Percentiles rank a stretch among this genome's conserved stretches.
These are phyloP conservation scores for Ypsolopha sequella DNA, from an alignment of 2,888 invertebrate genomes.

Conservation along the genomic window DNA sequence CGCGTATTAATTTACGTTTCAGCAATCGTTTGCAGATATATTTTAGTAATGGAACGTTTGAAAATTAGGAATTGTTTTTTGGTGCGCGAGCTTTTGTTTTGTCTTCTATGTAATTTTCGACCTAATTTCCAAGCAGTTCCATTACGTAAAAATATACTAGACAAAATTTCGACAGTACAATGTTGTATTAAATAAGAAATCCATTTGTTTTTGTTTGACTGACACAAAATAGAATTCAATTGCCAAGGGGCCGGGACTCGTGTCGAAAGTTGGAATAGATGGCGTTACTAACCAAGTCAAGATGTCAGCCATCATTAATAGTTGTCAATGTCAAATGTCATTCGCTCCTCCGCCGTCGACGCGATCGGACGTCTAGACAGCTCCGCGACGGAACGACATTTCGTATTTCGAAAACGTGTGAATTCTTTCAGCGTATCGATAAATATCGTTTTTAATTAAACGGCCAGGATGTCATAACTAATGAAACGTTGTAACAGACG, in stretches of 20 bases:
- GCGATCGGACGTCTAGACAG: conserved; percentile 15
- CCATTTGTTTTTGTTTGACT: conserved; percentile 16
- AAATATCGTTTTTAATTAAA: conserved; percentile 41
- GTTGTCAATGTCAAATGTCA: conserved; percentile 27
- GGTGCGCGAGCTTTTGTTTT: background rate
- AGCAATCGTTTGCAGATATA: conserved; percentile 52
- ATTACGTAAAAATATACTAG: no score
- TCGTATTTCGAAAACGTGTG: conserved; percentile 14
- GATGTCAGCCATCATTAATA: conserved; percentile 30
- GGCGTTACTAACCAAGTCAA: conserved; percentile 15
- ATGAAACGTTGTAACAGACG: conserved; percentile 29
- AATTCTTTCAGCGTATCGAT: conserved; percentile 17
- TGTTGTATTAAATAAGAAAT: conserved; percentile 4
- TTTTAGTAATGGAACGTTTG: conserved; percentile 5
- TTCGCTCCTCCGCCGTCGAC: conserved; percentile 9
- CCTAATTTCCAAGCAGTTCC: no score
- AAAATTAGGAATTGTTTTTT: background rate
- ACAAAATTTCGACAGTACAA: background rate
- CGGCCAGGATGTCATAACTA: conserved; percentile 32
- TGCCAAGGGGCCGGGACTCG: conserved; percentile 18
- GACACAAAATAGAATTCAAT: conserved; percentile 26
- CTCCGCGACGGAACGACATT: conserved; percentile 5
- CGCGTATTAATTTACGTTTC: conserved; percentile 52
- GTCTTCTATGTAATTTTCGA: no score
- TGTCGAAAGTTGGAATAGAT: conserved; percentile 18